phyloP scores from a whole-genome alignment of 1,140 invertebrate species.

The Frieseomelitta varia region DNA sequence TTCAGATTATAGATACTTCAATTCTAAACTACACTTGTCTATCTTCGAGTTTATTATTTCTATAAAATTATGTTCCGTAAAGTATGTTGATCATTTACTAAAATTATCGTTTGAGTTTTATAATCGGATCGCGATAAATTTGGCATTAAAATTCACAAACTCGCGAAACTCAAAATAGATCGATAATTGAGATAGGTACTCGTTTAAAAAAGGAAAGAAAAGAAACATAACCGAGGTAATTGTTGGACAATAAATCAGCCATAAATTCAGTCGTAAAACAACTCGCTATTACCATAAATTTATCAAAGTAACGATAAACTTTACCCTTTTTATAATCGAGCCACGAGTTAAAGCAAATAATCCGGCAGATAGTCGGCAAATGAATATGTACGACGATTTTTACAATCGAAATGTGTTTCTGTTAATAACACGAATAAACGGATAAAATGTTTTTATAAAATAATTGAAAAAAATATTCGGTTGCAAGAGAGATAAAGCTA shows the following conservation, averaged over 20 bases:
- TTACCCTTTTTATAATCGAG: not conserved
- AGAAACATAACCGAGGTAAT: not conserved
- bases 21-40: too few relatives aligned
- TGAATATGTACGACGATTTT: not conserved
- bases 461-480: too few relatives aligned
- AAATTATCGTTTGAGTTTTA: too few relatives aligned
- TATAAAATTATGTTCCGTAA: too few relatives aligned
- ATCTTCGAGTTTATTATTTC: too few relatives aligned
- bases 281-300: not conserved
- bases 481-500: too few relatives aligned
- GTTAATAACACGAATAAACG: too few relatives aligned
- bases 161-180: not conserved
- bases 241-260: slow-evolving; percentile 3
- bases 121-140: not conserved
- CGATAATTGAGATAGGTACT: not conserved
- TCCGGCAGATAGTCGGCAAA: not conserved
- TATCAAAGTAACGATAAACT: not conserved
- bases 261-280: not conserved
- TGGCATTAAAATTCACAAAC: not conserved
- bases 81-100: too few relatives aligned
- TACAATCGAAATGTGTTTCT: not conserved
- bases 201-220: not conserved
- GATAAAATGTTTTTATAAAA: too few relatives aligned
- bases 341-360: not conserved
- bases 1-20: too few relatives aligned